Evolutionary conservation across 2,797 vertebrate genomes (phyloP).

Genomic region (Falco berigora): DNA sequence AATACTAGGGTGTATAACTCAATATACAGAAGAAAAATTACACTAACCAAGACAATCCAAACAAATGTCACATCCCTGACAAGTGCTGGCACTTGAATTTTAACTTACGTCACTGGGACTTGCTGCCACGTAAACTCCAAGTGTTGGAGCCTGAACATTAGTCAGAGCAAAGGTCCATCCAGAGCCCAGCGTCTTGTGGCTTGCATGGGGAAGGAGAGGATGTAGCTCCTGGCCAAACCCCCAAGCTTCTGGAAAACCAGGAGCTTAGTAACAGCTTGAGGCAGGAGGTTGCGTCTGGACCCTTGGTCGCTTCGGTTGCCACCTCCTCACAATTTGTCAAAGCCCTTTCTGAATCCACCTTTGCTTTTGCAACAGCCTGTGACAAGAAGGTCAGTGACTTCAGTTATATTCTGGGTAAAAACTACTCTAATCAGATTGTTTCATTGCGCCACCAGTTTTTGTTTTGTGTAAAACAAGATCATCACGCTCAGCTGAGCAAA

Average conservation of each 20-base stretch:
- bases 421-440: background rate
- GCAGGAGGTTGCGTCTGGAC: background rate
- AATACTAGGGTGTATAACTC: background rate
- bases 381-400: background rate
- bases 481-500: background rate
- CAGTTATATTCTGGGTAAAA: background rate
- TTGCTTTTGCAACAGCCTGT: background rate
- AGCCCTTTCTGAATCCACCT: background rate
- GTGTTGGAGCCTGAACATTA: background rate
- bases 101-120: background rate
- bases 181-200: constrained; percentile 1
- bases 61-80: background rate
- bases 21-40: background rate
- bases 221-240: background rate
- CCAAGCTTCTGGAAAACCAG: background rate
- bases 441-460: background rate
- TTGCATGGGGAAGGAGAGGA: background rate
- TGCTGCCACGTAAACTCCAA: background rate
- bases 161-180: background rate
- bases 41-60: background rate
- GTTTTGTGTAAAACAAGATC: background rate
- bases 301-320: background rate
- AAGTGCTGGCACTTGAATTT: background rate
- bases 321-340: background rate
- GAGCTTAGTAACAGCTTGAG: background rate